phyloP scores from a whole-genome alignment of 2,797 vertebrate genomes.

The Mus caroli region DNA sequence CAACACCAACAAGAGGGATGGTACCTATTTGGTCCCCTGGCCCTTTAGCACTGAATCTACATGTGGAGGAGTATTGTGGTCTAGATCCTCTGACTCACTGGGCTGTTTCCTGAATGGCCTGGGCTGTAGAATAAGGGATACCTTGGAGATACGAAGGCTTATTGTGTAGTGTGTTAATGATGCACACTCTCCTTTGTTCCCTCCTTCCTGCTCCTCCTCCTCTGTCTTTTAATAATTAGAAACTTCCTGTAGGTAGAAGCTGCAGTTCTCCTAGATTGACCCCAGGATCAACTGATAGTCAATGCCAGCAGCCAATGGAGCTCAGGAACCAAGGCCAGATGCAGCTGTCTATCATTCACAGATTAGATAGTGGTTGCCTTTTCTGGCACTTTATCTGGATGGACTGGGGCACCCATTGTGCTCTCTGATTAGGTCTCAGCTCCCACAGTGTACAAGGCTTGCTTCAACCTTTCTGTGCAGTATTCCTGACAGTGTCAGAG shows the following conservation, averaged over 20 bases:
- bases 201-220: neutral
- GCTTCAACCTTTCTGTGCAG: neutral
- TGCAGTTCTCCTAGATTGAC: neutral
- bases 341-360: neutral
- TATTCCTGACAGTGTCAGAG: neutral
- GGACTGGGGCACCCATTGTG: accelerated
- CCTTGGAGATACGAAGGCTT: neutral
- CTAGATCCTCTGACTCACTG: neutral
- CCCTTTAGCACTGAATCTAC: neutral
- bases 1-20: neutral
- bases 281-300: neutral
- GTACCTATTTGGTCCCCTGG: neutral
- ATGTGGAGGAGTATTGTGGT: no score
- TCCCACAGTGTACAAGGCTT: neutral
- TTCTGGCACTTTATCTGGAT: neutral
- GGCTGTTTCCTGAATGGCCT: neutral
- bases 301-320: neutral
- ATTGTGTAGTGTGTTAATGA: neutral
- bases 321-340: neutral
- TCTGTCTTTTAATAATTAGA: constrained; percentile 3
- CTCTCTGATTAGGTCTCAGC: neutral
- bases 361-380: neutral
- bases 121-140: neutral
- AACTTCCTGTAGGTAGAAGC: neutral
- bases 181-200: neutral